Evolutionary conservation across 2,113 vertebrate genomes (phyloP).

Genomic region (Nannobrachium achirus): DNA sequence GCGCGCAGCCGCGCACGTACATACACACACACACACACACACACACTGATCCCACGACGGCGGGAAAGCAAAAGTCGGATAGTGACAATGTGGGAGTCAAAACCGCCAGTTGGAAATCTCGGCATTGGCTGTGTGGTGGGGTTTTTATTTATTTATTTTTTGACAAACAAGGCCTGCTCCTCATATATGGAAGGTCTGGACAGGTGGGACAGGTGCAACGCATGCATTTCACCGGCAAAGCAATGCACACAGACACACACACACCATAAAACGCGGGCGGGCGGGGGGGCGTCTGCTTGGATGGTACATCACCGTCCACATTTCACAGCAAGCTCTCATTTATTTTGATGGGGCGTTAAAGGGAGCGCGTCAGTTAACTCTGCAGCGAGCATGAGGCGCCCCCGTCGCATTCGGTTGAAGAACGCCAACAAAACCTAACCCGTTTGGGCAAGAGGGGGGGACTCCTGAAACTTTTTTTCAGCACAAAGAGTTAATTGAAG

Average conservation of each 20-base stretch:
- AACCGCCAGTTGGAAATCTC: slow-evolving; percentile 58
- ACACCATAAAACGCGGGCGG: no score
- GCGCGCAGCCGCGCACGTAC: no score
- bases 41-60: slow-evolving; percentile 51
- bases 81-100: slow-evolving; percentile 74
- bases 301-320: slow-evolving; percentile 22
- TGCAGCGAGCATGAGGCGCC: neutral
- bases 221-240: slow-evolving; percentile 38
- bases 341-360: slow-evolving; percentile 2
- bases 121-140: slow-evolving; percentile 59
- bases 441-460: neutral
- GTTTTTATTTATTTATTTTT: slow-evolving; percentile 19
- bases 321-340: slow-evolving; percentile 36
- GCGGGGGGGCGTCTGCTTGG: slow-evolving; percentile 16
- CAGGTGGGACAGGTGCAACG: slow-evolving; percentile 68
- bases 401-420: neutral
- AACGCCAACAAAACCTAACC: neutral
- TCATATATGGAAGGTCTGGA: slow-evolving; percentile 56
- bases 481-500: no score
- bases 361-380: neutral
- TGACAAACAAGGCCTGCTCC: slow-evolving; percentile 68
- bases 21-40: no score
- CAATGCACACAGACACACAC: slow-evolving; percentile 14
- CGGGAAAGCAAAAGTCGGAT: slow-evolving; percentile 45
- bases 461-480: no score